Percentiles rank a stretch among this genome's conserved stretches.
Evolutionary conservation across 2,113 vertebrate species (phyloP).

Genomic region (Isichthys henryi): DNA sequence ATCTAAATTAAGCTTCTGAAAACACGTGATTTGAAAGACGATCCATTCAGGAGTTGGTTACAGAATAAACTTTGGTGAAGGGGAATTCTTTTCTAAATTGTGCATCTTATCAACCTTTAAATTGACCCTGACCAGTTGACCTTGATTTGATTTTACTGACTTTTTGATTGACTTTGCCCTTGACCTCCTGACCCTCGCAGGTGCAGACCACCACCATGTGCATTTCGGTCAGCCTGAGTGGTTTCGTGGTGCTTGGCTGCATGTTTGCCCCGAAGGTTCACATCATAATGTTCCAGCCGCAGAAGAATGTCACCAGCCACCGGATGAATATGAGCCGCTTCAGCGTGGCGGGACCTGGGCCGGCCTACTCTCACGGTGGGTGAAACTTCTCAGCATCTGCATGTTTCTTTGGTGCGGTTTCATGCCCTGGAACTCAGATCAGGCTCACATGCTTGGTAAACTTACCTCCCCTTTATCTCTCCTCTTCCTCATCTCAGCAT

Average conservation of each 20-base stretch:
- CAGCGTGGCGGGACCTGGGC: slow-evolving; percentile 86
- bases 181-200: slow-evolving; percentile 50
- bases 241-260: slow-evolving; percentile 94
- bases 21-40: not conserved
- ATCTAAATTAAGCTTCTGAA: not conserved
- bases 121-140: not conserved
- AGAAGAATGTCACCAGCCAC: slow-evolving; percentile 96
- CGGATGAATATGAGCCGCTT: slow-evolving; percentile 90
- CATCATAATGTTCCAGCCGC: slow-evolving; percentile 96
- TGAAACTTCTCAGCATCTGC: slow-evolving; percentile 25
- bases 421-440: not conserved
- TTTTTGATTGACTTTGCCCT: not conserved
- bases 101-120: not conserved
- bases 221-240: slow-evolving; percentile 95
- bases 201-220: slow-evolving; percentile 98
- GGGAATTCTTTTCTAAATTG: not conserved
- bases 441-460: not conserved
- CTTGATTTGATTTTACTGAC: not conserved
- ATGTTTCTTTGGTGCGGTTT: not conserved
- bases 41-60: not conserved
- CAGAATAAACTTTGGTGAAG: not conserved
- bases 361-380: slow-evolving; percentile 88
- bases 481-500: not conserved
- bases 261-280: slow-evolving; percentile 97
- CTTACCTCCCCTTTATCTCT: not conserved